Base-by-base conservation (phyloP, 2,888 invertebrate genomes). In the Anarsia innoxiella region DNA sequence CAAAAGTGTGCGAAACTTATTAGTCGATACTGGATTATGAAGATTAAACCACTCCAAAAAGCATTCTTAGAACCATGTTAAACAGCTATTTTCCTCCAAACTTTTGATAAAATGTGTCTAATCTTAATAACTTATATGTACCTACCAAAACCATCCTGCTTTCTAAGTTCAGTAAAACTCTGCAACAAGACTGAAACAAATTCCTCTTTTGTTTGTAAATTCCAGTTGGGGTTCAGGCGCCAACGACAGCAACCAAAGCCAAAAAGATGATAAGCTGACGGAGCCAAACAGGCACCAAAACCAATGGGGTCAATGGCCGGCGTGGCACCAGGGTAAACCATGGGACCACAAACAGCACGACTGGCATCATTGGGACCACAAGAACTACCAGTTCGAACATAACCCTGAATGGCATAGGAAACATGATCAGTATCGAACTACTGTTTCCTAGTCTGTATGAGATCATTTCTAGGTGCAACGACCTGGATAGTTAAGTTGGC, bases 231-330 rank as follows among this genome's bases (percentile, higher is more conserved):
- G 45, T 27, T 19, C 3, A 3, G 19, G 8, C 19, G 3, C 19
- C 8, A 8, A 19, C 19, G 51, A 53, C 4, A 51, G 53, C 41
- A 46, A 25, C 19, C 51, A 53, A 3, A 51, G 53, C 41, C 46
- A 25, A 31, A 56, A 53, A 35, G 45, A 48, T 35, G 46, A 58
- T 40, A 63, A 59, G 40, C 37, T 54, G 6, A 56, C 57, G 28
- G 58, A 58, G 26, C 58, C 55, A 0, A 54, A 63, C 50, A 63
- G 61, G 23, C 51, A 56, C 25, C 46, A 49, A 11, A 62, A 23
- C 16, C 4, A 37, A 33, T 23, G 41, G 40, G 6, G 12, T 23
- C 12, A 13, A 36, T 8, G 10, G 12, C 42, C 66, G 66, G 66
- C 66, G 0, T 69, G 69, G 63, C 58, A 73, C 28, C 32, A 12